Conservation (phyloP, 1,140 invertebrate genomes). For the Rhynchophorus ferrugineus region DNA sequence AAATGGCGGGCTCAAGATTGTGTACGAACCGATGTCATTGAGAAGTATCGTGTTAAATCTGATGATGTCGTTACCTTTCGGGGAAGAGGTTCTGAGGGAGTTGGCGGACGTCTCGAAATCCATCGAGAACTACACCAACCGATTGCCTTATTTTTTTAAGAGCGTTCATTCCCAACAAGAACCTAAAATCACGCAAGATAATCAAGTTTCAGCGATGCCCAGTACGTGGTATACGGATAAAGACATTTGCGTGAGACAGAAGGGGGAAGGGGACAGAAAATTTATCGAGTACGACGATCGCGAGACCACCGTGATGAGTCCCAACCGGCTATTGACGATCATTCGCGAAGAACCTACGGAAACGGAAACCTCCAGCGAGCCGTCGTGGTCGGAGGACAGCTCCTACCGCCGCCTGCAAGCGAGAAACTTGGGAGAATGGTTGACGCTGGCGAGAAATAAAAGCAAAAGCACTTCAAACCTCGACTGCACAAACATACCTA, state of each 20-base stretch:
- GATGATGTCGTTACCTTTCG: constrained; percentile 56
- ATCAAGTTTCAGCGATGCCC: constrained; percentile 13
- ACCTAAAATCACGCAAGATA: constrained; percentile 5
- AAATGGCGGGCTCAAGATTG: constrained; percentile 21
- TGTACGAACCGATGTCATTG: constrained; percentile 35
- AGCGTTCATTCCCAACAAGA: constrained; percentile 7
- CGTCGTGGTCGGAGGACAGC: constrained; percentile 11
- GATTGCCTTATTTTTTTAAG: constrained; percentile 12
- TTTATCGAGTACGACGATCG: constrained; percentile 55
- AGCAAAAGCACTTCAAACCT: constrained; percentile 29
- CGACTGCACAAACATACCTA: constrained; percentile 20
- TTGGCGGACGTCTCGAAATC: constrained; percentile 55
- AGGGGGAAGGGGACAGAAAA: constrained; percentile 48
- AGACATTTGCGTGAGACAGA: constrained; percentile 42
- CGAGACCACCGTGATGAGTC: constrained; percentile 5
- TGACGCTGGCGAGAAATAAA: constrained; percentile 42
- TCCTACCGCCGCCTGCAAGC: constrained; percentile 39
- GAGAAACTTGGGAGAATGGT: constrained; percentile 46
- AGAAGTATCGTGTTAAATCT: constrained; percentile 53
- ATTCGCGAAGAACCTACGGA: constrained; percentile 43
- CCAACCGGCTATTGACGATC: constrained; percentile 46
- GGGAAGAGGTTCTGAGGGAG: constrained; percentile 55
- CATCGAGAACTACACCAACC: constrained; percentile 36
- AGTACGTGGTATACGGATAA: constrained; percentile 58
- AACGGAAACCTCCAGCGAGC: constrained; percentile 3